Base-by-base conservation (phyloP, 2,888 invertebrate species). In the Acleris literana region DNA sequence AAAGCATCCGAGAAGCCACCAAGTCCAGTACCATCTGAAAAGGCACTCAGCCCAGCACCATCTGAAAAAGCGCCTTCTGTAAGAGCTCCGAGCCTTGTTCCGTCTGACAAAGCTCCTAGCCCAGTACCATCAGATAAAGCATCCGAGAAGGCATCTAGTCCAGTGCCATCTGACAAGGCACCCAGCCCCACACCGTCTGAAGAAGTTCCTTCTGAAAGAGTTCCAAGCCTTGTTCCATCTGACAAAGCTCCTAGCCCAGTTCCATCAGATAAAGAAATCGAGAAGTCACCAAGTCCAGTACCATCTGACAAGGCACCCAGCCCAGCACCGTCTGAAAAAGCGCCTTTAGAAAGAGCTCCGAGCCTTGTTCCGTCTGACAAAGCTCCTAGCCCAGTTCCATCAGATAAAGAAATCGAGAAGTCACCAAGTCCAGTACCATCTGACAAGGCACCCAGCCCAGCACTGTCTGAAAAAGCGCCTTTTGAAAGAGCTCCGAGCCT, bases 371-470 rank as follows among this genome's bases (percentile, higher is more conserved):
- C 25, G 5, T 51, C 48, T 18, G 63, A 65, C 16, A 52, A 52
- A 9, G 68, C 69, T 11, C 13, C 13, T 6, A 72, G 70, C 29
- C 69, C 65, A 3, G 48, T 59, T 0, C 60, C 55, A 18, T 18
- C 69, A 1, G 61, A 68, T 0, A 71, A 72, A 17, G 61, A 1
- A 6, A 67, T 66, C 0, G 70, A 68, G 0, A 57, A 56, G 17
- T 29, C 43, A 3, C 53, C 52, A 0, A 52, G 60, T 25, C 60
- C 43, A 18, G 43, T 18, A 4, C 25, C 22, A 44, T 33, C 33
- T 33, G 7, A 22, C 51, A n/a, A n/a, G 39, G 53, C 33, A 44
- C 55, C 62, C 4, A 73, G 65, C 29, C 67, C 67, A 7, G 57
- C 67, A 53, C 13, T 29, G 2, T 68, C 63, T 7, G 64, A 70